Evolutionary conservation across 2,797 vertebrate genomes (phyloP), one percentile per base, ranked within the genome.

Genomic region (Melanotaenia boesemani): DNA sequence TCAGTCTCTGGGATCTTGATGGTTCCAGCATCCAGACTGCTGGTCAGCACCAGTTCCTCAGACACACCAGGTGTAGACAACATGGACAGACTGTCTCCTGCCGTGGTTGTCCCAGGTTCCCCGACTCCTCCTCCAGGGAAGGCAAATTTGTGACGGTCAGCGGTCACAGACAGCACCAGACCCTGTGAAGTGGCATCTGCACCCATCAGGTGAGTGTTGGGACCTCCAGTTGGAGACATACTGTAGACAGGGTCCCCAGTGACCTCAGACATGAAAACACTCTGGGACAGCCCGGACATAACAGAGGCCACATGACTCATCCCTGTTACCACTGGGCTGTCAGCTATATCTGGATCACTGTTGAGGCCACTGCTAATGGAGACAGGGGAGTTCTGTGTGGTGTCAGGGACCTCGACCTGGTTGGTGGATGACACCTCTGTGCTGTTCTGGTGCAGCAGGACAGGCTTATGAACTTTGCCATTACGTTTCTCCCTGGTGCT

Each of bases 301-400:
- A 99, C 98, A 0, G 98, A 97, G 9, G 98, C 97, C 85, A 99
- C 98, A 55, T 98, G 97, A 88, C 97, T 96, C 91, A 99, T 97
- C 0, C 96, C 98, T 0, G 96, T 97, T 91, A 99, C 97, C 15
- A 95, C 98, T 0, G 98, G 98, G 89, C 98, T 99, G 90, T 99
- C 98, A 0, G 95, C 98, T 94, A 98, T 97, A 79, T 99, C 98
- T 0, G 98, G 98, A 83, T 99, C 98, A 0, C 97, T 99, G 91
- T 99, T 99, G 72, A 99, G 95, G 67, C 98, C 98, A 3, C 98
- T 99, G 95, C 98, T 99, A 94, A 99, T 99, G 92, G 98, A 99
- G 81, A 99, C 98, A 0, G 98, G 98, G 55, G 98, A 99, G 90
- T 98, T 99, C 93, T 99, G 98, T 8, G 98, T 99, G 3, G 98